Evolutionary conservation across 2,113 vertebrate species (phyloP), one percentile per base, ranked within the genome.

Genomic region (Cryptomyrus ogoouensis): DNA sequence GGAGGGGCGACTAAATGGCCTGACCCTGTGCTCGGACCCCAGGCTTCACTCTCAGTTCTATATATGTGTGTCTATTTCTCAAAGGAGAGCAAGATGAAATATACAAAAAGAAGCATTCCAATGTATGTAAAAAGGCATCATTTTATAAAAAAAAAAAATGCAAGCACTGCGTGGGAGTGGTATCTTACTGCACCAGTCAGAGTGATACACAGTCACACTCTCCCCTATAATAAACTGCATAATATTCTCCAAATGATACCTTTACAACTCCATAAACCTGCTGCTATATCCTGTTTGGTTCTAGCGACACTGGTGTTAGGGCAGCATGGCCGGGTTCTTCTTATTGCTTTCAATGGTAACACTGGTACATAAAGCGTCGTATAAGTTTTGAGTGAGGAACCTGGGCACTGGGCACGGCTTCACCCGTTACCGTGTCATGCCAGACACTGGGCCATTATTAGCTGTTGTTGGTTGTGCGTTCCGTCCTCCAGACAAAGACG

Each of bases 391-490:
- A 77, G 1, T 8, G 49, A 3, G 12, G 42, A 39, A 80, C 84
- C 44, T 47, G 15, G 35, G 53, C 56, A 52, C 6, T 49, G 5
- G 10, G 7, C 44, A 19, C 17, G 21, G n/a, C 47, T 50, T 89
- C 31, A 2, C 27, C 47, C 31, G 39, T 91, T 90, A 88, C 90
- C 89, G 88, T 91, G 91, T 92, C 21, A 44, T 58, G 15, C 86
- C 46, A 24, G 89, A 90, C 90, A 19, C 74, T 89, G 15, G 84
- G 90, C 70, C 91, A 89, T 92, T 58, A 93, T 92, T 83, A 89
- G 88, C 83, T 90, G 89, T 88, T 91, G 89, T 91, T 91, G 92
- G 86, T 17, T 49, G 94, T 95, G 92, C 92, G 94, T 94, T 93
- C 90, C 91, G 89, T 74, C 89, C 50, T 7, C 56, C 80, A 90